Evolutionary conservation across 2,888 invertebrate species (phyloP), one percentile per base, ranked within the genome.

Genomic region (Euspilapteryx auroguttella): DNA sequence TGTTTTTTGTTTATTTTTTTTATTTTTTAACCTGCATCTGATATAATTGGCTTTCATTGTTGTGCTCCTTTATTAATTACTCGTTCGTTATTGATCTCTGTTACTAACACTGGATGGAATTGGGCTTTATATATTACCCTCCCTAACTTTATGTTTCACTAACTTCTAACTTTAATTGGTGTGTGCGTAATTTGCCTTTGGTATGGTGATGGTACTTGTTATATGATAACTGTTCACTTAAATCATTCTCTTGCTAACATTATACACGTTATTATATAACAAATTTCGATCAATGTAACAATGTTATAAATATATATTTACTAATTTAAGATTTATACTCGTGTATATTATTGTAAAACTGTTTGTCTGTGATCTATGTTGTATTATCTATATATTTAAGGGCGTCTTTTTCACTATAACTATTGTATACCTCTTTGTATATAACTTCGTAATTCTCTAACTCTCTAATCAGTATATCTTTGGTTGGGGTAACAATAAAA

Each of bases 101-200:
- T 43, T 47, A 61, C 49, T 63, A 61, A 68, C 61, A 59, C 55
- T 61, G 50, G 49, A 50, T 57, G 59, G 59, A 51, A 49, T 55
- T 58, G 63, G 63, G 71, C 65, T 68, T 64, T 48, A 49, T 51
- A 52, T 48, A 30, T 30, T 27, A 20, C 29, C 42, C 39, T 50
- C 39, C 52, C 44, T 40, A 51, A 39, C 48, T 44, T 46, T 44
- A 45, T 65, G 53, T 65, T 39, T 59, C 51, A 57, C 56, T 55
- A 38, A 53, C 47, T 17, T 27, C 42, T 49, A 49, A 37, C 56
- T 46, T 52, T 42, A 14, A 42, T 57, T 57, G 63, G 59, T 71
- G 71, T 75, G 73, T 75, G 75, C 75, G 75, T 73, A 57, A 73
- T 71, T 73, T 73, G 75, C 71, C 75, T 75, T 53, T 45, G 55